Evolutionary conservation across 2,797 vertebrate genomes (phyloP), one percentile per base, ranked within the genome.

Genomic region (Choloepus didactylus): DNA sequence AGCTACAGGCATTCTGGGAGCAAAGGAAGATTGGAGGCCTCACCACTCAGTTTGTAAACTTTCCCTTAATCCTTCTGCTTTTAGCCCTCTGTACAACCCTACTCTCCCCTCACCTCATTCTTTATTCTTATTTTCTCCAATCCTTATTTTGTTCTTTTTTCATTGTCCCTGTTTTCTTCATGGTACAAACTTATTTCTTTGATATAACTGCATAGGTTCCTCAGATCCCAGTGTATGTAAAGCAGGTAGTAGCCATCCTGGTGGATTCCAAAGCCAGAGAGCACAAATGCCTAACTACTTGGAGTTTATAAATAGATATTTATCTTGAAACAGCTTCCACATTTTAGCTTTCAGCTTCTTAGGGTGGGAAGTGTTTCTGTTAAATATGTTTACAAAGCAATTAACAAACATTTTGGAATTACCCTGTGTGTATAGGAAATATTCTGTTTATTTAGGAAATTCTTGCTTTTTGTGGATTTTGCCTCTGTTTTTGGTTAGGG

Each of bases 401-500:
- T 44, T 54, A 54, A 76, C 29, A 76, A 18, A 59, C 41, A 59
- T 35, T 66, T 90, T 46, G 46, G 54, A 29, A 41, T 77, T 54
- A 25, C 82, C 35, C 59, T 60, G 16, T 49, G n/a, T 19, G 38
- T 16, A 44, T 72, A 44, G 31, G 66, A 62, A 91, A 82, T 54
- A 25, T 87, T 46, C 66, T 60, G 16, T 46, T 41, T 19, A 46
- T 16, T 54, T 72, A 44, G 31, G 66, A 62, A 91, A 82, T 82
- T 76, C 75, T 54, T 75, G 35, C 31, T 19, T 49, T 82, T 81
- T 27, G 79, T 25, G 25, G 8, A 2, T 87, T 38, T 95, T 56
- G 35, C 15, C 31, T 82, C 83, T 70, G 69, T 83, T 93, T 69
- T 64, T 15, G 87, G 82, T 87, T 38, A 93, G 70, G 6, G 11